phyloP scores from a whole-genome alignment of 2,888 invertebrate species.

The Dorcus parallelipipedus region DNA sequence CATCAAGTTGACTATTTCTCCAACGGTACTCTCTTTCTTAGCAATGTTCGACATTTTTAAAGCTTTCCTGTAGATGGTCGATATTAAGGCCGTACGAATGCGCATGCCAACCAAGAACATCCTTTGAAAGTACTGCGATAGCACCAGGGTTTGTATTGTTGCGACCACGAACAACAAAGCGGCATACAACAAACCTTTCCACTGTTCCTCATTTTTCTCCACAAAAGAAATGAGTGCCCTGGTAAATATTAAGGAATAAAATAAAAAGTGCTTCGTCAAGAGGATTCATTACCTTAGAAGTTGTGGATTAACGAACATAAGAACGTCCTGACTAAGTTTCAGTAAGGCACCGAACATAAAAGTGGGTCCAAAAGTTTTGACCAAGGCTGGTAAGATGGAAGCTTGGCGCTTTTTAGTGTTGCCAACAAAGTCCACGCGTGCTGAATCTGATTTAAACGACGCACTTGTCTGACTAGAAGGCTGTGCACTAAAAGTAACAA shows the following conservation, averaged over 20 bases:
- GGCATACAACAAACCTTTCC: conserved; percentile 88
- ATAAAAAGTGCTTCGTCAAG: not conserved
- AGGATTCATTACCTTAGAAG: conserved; percentile 67
- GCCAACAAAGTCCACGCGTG: conserved; percentile 73
- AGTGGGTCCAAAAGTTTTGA: conserved; percentile 82
- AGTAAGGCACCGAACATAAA: conserved; percentile 82
- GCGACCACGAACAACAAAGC: conserved; percentile 71
- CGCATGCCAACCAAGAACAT: conserved; percentile 90
- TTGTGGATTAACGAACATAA: conserved; percentile 89
- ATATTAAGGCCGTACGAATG: conserved; percentile 83
- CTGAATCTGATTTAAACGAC: conserved; percentile 65
- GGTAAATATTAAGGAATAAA: conserved; percentile 33
- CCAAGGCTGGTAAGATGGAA: conserved; percentile 79
- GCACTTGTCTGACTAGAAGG: conserved; percentile 52
- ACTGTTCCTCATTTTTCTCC: conserved; percentile 59
- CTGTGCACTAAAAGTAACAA: conserved; percentile 2
- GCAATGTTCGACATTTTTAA: conserved; percentile 75
- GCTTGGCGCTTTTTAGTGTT: conserved; percentile 67
- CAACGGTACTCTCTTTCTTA: conserved; percentile 79
- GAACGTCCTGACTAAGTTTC: conserved; percentile 77
- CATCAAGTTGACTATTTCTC: conserved; percentile 92
- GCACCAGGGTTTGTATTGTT: conserved; percentile 74
- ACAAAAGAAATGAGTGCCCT: conserved; percentile 74
- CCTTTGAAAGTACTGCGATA: conserved; percentile 88
- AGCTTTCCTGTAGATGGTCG: conserved; percentile 86